A percentile compares a stretch with the other conserved stretches of the same genome.
Evolutionary conservation across 2,113 vertebrate genomes (phyloP).

Genomic region (Brachyhypopomus gauderio): DNA sequence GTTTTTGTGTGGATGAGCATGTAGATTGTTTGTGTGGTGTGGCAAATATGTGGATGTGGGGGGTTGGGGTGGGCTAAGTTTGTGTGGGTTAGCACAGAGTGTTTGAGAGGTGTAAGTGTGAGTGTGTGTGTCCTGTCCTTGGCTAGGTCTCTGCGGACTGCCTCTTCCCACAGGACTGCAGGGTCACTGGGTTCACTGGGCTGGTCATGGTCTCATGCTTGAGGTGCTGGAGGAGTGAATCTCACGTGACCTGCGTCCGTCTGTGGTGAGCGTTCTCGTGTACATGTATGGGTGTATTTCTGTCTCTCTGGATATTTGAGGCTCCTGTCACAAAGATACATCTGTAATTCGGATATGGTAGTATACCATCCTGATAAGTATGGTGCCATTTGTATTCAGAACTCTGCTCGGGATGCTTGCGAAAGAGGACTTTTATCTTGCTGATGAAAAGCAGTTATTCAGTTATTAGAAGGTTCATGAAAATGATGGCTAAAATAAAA

Average conservation of each 20-base stretch:
- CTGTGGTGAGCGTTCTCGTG: no score
- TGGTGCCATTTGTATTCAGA: no score
- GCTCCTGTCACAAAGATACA: constrained; percentile 34
- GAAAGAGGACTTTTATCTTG: no score
- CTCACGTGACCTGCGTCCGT: neutral
- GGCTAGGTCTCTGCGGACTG: constrained; percentile 50
- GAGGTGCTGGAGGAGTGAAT: constrained; percentile 67
- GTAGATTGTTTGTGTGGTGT: constrained; percentile 34
- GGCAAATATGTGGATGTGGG: constrained; percentile 6
- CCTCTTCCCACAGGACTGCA: constrained; percentile 66
- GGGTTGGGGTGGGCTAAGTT: constrained; percentile 14
- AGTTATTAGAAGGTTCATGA: no score
- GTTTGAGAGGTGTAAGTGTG: constrained; percentile 27
- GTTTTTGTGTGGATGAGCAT: constrained; percentile 37
- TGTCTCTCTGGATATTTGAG: constrained; percentile 44
- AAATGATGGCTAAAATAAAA: no score
- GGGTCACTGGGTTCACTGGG: constrained; percentile 71
- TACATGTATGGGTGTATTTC: neutral
- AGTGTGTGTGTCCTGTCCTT: constrained; percentile 42
- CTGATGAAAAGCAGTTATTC: no score
- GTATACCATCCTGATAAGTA: no score
- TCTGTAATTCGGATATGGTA: no score
- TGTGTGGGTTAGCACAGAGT: constrained; percentile 2
- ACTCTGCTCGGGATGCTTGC: no score
- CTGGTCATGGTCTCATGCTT: constrained; percentile 69